A percentile compares a stretch with the other conserved stretches of the same genome.
Evolutionary conservation across 2,113 vertebrate genomes (phyloP).

Genomic region (Plotosus lineatus): DNA sequence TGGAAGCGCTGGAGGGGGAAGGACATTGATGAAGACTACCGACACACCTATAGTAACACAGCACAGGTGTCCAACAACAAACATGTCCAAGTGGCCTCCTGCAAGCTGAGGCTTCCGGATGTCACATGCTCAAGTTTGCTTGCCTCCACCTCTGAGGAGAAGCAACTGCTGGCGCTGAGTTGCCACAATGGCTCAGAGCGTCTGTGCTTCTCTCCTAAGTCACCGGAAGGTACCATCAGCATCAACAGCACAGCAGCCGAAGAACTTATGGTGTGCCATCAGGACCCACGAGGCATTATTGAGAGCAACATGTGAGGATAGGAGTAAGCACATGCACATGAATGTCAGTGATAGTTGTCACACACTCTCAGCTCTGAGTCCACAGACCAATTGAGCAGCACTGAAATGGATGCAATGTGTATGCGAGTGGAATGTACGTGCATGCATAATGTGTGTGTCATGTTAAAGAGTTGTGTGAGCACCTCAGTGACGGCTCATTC

Average conservation of each 20-base stretch:
- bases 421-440: not conserved
- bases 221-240: constrained; percentile 54
- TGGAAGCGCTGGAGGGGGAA: constrained; percentile 89
- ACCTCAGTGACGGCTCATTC: not conserved
- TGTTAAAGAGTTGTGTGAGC: constrained; percentile 14
- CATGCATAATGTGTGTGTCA: not conserved
- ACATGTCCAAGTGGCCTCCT: constrained; percentile 60
- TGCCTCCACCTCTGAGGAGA: constrained; percentile 68
- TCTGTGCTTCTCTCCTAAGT: constrained; percentile 44
- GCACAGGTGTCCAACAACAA: constrained; percentile 67
- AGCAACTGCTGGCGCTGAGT: constrained; percentile 72
- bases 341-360: not conserved
- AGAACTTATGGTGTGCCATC: constrained; percentile 62
- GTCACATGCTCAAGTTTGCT: constrained; percentile 45
- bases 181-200: constrained; percentile 65
- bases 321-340: not conserved
- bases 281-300: constrained; percentile 57
- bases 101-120: constrained; percentile 59
- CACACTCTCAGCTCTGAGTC: not conserved
- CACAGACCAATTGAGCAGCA: not conserved
- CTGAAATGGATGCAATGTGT: not conserved
- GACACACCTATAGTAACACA: constrained; percentile 76
- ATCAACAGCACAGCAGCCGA: constrained; percentile 59
- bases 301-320: constrained; percentile 75
- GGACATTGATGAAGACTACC: constrained; percentile 83